Conservation (phyloP, 2,888 invertebrate species). For the Epirrhoe alternata region DNA sequence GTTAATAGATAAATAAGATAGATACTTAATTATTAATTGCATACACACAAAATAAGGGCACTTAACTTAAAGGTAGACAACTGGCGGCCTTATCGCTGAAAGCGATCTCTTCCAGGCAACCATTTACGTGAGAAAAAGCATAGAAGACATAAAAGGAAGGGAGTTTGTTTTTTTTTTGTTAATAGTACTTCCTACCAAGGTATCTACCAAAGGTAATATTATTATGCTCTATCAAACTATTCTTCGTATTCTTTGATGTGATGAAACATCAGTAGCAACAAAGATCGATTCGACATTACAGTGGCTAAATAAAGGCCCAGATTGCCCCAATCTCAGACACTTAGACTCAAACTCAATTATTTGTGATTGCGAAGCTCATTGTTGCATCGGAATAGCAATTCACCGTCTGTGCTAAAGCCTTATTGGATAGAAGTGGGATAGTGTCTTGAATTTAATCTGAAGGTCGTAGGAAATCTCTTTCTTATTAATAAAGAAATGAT, state of each 20-base stretch:
- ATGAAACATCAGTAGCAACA: conserved; percentile 5
- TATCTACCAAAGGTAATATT: too few species aligned
- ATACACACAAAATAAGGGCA: too few species aligned
- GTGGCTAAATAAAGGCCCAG: conserved; percentile 46
- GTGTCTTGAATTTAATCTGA: neutral
- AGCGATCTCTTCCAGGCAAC: too few species aligned
- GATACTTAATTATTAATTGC: too few species aligned
- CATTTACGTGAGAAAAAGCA: too few species aligned
- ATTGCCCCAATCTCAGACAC: conserved; percentile 55
- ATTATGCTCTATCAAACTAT: neutral
- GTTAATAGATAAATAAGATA: too few species aligned
- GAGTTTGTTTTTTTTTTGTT: too few species aligned
- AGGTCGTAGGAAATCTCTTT: neutral
- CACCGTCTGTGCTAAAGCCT: neutral
- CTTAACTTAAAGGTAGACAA: too few species aligned
- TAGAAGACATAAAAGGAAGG: too few species aligned
- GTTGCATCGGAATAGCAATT: conserved; percentile 30
- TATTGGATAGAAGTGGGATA: neutral
- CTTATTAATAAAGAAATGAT: too few species aligned
- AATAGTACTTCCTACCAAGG: too few species aligned
- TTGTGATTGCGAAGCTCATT: conserved; percentile 55
- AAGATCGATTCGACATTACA: conserved; percentile 30
- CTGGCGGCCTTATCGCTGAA: too few species aligned
- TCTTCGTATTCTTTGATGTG: neutral
- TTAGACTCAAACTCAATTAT: conserved; percentile 58